A percentile compares a stretch with the other conserved stretches of the same genome.
Conservation (phyloP, 2,888 invertebrate species). For the Ophion slaviceki region DNA sequence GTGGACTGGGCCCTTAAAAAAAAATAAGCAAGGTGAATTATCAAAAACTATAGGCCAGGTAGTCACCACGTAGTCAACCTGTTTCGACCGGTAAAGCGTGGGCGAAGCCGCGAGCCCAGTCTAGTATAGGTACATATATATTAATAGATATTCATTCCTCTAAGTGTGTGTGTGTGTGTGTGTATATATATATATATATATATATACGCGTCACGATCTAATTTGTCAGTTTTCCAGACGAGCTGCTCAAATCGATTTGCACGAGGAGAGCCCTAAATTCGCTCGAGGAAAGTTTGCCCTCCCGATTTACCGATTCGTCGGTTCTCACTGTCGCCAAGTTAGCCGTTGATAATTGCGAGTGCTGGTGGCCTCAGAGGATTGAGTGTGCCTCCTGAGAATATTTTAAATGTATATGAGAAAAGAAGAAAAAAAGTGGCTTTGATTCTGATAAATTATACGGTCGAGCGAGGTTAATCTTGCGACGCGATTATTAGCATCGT, state of each 20-base stretch:
- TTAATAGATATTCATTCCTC: no score
- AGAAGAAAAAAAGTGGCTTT: not conserved
- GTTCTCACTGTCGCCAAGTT: conserved; percentile 36
- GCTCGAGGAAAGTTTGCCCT: conserved; percentile 48
- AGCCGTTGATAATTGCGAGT: conserved; percentile 34
- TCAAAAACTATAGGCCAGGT: no score
- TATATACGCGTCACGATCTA: not conserved
- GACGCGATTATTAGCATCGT: not conserved
- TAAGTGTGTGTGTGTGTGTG: no score
- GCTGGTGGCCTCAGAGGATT: not conserved
- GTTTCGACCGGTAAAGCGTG: no score
- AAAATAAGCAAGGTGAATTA: no score
- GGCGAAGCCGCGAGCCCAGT: no score
- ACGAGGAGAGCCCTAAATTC: conserved; percentile 29
- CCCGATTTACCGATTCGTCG: conserved; percentile 45
- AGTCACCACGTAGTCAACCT: no score
- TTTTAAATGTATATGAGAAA: not conserved
- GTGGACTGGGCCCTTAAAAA: no score
- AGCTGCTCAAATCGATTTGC: conserved; percentile 16
- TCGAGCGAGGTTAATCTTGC: not conserved
- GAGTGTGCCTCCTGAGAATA: not conserved
- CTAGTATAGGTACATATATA: no score
- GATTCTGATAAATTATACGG: not conserved
- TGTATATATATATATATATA: no score
- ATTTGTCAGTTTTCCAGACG: conserved; percentile 18